Conservation (phyloP, 2,888 invertebrate species). For the Nudaria mundana region DNA sequence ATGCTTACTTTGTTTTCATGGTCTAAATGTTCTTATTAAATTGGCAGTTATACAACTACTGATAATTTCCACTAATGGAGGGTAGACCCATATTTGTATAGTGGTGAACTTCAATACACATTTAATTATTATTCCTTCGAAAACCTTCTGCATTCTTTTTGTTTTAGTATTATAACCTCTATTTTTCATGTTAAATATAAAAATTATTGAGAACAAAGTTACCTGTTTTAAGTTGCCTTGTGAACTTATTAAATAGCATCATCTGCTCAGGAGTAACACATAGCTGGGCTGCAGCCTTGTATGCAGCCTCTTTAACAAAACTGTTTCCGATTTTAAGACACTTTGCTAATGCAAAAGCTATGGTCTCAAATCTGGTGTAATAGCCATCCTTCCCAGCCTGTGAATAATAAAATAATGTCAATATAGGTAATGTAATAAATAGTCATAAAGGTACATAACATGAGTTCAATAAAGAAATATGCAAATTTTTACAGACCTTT, state of each 20-base stretch:
- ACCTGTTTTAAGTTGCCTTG: constrained; percentile 75
- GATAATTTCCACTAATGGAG: too few species aligned
- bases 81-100: too few species aligned
- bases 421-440: neutral
- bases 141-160: too few species aligned
- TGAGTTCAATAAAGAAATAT: neutral
- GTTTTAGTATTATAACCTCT: neutral
- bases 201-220: too few species aligned
- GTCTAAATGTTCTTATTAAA: too few species aligned
- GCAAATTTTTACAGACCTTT: constrained; percentile 42
- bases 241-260: constrained; percentile 83
- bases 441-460: neutral
- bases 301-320: constrained; percentile 75
- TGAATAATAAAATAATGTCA: constrained; percentile 26
- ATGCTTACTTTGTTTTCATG: too few species aligned
- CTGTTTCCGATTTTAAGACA: constrained; percentile 68
- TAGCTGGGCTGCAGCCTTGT: constrained; percentile 75
- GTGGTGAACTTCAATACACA: too few species aligned
- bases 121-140: too few species aligned
- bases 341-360: constrained; percentile 84
- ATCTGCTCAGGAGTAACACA: constrained; percentile 83
- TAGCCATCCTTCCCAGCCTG: constrained; percentile 75
- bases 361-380: constrained; percentile 78
- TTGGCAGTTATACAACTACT: too few species aligned
- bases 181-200: too few species aligned